Evolutionary conservation across 2,113 vertebrate species (phyloP).

Genomic region (Catharus fuscescens): DNA sequence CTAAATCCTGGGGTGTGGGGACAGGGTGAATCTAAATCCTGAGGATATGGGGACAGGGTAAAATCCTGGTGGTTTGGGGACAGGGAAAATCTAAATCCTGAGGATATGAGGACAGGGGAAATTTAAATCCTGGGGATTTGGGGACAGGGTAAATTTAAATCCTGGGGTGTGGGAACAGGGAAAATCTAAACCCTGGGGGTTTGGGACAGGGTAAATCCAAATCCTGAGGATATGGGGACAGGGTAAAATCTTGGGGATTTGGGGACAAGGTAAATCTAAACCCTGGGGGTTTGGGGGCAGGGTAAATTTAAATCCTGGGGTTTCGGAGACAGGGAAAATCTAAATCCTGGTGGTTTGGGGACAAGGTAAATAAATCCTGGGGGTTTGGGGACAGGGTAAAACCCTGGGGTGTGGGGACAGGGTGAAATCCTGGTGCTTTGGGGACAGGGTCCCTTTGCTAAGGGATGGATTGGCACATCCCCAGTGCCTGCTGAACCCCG

Average conservation of each 20-base stretch:
- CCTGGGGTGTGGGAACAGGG: rapidly evolving
- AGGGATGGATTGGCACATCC: too few species aligned
- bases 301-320: too few species aligned
- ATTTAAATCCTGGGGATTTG: too few species aligned
- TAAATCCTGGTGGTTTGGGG: not conserved
- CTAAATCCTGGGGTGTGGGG: not conserved
- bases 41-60: not conserved
- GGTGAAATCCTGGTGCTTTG: not conserved
- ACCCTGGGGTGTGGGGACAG: not conserved
- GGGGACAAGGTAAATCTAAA: not conserved
- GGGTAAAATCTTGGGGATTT: not conserved
- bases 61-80: not conserved
- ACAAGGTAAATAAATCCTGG: not conserved
- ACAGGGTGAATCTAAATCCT: too few species aligned
- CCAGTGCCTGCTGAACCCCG: too few species aligned
- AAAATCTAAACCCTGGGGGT: too few species aligned
- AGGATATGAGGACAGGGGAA: too few species aligned
- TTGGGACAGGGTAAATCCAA: not conserved
- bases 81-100: not conserved
- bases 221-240: not conserved
- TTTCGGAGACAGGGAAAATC: not conserved
- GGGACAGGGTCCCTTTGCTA: not conserved
- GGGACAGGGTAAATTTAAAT: too few species aligned
- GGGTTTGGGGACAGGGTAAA: not conserved
- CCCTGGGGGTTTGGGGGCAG: too few species aligned